A percentile compares a stretch with the other conserved stretches of the same genome.
phyloP scores from a whole-genome alignment of 2,888 invertebrate species.

The Mesodorylaimus sp. region DNA sequence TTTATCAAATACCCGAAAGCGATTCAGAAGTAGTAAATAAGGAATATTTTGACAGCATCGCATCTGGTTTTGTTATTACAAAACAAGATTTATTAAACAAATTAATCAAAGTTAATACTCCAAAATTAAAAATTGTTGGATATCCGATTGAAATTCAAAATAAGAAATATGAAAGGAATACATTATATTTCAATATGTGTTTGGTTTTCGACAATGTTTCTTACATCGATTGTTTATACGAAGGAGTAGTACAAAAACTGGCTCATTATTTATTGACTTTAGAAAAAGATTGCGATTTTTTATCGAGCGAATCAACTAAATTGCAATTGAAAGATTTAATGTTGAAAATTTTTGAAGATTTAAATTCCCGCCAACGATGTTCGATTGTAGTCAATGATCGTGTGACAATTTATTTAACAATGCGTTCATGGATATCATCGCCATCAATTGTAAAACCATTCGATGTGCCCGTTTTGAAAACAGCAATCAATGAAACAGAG shows the following conservation, averaged over 20 bases:
- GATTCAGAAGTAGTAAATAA: constrained; percentile 14
- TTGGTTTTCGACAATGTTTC: constrained; percentile 21
- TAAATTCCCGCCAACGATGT: constrained; percentile 13
- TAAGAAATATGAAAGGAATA: constrained; percentile 15
- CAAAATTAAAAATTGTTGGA: constrained; percentile 24
- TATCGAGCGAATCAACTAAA: constrained; percentile 12
- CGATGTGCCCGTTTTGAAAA: neutral
- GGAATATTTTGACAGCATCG: constrained; percentile 15
- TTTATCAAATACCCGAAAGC: constrained; percentile 16
- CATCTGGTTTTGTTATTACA: constrained; percentile 17
- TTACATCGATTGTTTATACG: constrained; percentile 22
- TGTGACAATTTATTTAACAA: neutral
- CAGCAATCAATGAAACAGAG: neutral
- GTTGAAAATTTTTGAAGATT: constrained; percentile 17
- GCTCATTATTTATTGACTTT: constrained; percentile 24
- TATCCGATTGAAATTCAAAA: constrained; percentile 18
- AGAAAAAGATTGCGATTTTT: constrained; percentile 16
- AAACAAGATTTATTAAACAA: constrained; percentile 14
- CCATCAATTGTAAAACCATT: neutral
- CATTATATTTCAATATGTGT: constrained; percentile 23
- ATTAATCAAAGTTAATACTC: constrained; percentile 19
- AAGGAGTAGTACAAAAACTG: constrained; percentile 25
- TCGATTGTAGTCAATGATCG: neutral
- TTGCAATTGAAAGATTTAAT: constrained; percentile 17
- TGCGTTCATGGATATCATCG: too few species aligned